Conservation (phyloP, 2,888 invertebrate species). For the Nematopogon swammerdamellus region DNA sequence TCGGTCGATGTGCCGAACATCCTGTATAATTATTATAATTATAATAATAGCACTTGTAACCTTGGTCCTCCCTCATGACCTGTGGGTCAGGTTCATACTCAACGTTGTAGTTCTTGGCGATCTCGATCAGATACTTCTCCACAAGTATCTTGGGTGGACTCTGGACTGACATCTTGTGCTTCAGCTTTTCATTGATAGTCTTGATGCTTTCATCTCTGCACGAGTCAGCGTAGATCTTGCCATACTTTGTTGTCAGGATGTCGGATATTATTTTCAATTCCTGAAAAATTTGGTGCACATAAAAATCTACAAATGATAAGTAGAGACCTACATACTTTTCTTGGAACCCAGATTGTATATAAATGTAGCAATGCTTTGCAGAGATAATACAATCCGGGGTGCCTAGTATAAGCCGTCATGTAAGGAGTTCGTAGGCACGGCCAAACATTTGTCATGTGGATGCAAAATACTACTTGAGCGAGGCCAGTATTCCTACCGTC, state of each 20-base stretch:
- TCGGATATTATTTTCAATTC: constrained; percentile 82
- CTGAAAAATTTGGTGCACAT: constrained; percentile 22
- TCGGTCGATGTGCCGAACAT: too few species aligned
- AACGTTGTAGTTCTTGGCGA: constrained; percentile 93
- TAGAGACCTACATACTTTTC: too few species aligned
- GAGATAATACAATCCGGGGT: too few species aligned
- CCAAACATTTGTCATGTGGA: too few species aligned
- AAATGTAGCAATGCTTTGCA: too few species aligned
- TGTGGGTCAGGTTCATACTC: constrained; percentile 94
- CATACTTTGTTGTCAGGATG: constrained; percentile 87
- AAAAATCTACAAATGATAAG: not conserved
- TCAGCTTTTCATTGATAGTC: constrained; percentile 85
- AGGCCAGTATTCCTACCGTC: too few species aligned
- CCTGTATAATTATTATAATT: too few species aligned
- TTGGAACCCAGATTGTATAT: too few species aligned
- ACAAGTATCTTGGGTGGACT: constrained; percentile 94
- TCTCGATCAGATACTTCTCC: constrained; percentile 92
- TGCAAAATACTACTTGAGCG: too few species aligned
- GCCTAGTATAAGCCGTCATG: too few species aligned
- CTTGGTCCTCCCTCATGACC: constrained; percentile 75
- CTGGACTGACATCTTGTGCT: constrained; percentile 90
- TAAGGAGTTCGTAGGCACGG: too few species aligned
- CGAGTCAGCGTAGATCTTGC: constrained; percentile 87
- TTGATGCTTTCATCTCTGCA: constrained; percentile 79
- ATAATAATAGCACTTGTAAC: constrained; percentile 21